Conservation (phyloP, 2,888 invertebrate species). For the Drosophila eohydei region DNA sequence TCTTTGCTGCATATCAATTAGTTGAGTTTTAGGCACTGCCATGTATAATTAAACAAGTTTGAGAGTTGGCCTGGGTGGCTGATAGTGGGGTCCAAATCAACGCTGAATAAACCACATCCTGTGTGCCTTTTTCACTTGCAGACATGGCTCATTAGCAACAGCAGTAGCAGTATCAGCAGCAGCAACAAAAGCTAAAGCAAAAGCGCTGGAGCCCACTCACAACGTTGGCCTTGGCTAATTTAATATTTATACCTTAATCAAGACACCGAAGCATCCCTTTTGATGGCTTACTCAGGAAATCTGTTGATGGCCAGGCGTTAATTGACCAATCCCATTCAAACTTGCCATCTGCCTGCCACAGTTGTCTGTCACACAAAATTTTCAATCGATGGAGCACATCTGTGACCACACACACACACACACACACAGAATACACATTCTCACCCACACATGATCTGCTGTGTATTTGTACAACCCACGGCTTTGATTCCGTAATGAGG, state of each 20-base stretch:
- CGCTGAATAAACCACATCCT: conserved; percentile 57
- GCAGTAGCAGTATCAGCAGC: neutral
- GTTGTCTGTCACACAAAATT: conserved; percentile 64
- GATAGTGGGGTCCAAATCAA: conserved; percentile 13
- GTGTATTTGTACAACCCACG: conserved; percentile 57
- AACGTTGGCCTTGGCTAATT: conserved; percentile 58
- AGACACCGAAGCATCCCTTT: conserved; percentile 53
- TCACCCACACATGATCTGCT: conserved; percentile 5
- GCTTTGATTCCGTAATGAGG: conserved; percentile 79
- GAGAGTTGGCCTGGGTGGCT: conserved; percentile 10
- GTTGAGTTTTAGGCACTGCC: conserved; percentile 77
- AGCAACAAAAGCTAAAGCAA: conserved; percentile 11
- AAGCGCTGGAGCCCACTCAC: conserved; percentile 19
- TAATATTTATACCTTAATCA: conserved; percentile 82
- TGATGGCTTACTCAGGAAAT: conserved; percentile 57
- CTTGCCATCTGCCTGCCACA: conserved; percentile 55
- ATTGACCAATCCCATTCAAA: conserved; percentile 77
- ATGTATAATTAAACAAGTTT: conserved; percentile 76
- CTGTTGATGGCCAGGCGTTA: conserved; percentile 75
- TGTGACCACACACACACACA: conserved; percentile 54
- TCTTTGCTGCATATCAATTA: conserved; percentile 76
- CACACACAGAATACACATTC: conserved; percentile 5
- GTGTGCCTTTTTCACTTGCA: conserved; percentile 52
- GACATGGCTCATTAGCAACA: conserved; percentile 64
- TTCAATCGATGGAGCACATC: conserved; percentile 78